phyloP scores from a whole-genome alignment of 1,140 invertebrate genomes.

The Lucilia cuprina region DNA sequence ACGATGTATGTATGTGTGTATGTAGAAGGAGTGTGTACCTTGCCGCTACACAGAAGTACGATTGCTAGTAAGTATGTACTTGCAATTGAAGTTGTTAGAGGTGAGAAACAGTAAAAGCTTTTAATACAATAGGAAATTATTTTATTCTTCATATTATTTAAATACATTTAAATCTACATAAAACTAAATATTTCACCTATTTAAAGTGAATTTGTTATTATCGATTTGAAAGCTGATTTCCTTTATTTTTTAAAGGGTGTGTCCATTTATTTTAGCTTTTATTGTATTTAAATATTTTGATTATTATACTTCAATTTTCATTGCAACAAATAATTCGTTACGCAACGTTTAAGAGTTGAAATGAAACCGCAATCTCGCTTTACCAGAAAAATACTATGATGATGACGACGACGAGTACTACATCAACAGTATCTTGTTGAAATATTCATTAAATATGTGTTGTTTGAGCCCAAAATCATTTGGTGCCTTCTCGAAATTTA shows the following conservation, averaged over 20 bases:
- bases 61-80: no score
- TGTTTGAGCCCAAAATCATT: constrained; percentile 5
- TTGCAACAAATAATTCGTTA: background rate
- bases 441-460: background rate
- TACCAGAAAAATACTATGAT: no score
- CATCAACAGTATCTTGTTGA: background rate
- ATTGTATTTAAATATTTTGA: background rate
- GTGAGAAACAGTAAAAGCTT: background rate
- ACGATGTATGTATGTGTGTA: background rate
- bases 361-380: background rate
- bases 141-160: background rate
- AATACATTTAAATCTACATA: no score
- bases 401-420: background rate
- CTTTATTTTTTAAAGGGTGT: background rate
- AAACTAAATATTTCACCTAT: no score
- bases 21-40: background rate
- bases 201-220: no score
- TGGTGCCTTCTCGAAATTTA: background rate
- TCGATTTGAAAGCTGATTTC: no score
- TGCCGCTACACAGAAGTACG: no score
- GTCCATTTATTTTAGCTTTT: background rate
- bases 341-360: background rate
- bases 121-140: background rate
- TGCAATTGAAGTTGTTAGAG: no score
- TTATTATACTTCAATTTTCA: background rate